phyloP scores from a whole-genome alignment of 2,113 vertebrate species.

The Dermatemys mawii region DNA sequence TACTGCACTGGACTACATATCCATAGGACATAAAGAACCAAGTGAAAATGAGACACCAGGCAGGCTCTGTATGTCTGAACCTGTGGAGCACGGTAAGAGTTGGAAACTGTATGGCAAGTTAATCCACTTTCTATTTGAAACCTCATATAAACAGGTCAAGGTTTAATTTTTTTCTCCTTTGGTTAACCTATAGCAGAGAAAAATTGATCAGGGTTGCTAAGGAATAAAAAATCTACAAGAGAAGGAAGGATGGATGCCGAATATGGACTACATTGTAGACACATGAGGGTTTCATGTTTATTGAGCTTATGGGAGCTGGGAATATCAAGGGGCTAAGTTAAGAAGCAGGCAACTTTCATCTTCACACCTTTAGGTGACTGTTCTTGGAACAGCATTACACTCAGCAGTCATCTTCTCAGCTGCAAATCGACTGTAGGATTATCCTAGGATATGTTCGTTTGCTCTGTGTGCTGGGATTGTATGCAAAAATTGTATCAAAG shows the following conservation, averaged over 20 bases:
- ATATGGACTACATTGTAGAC: not conserved
- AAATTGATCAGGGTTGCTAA: not conserved
- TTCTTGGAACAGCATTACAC: not conserved
- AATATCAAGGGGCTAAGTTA: not conserved
- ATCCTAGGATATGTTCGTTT: not conserved
- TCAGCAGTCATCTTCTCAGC: not conserved
- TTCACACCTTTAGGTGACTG: not conserved
- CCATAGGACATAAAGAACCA: constrained; percentile 4
- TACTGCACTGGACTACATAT: not conserved
- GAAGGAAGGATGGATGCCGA: not conserved
- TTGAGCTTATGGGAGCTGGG: not conserved
- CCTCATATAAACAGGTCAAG: not conserved
- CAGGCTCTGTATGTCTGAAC: constrained; percentile 35
- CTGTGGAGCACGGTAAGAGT: constrained; percentile 71
- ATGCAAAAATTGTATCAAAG: not conserved
- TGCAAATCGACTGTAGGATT: not conserved
- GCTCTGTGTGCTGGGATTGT: not conserved
- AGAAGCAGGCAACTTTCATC: not conserved
- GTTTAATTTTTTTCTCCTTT: not conserved
- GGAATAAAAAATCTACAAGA: not conserved
- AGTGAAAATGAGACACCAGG: not conserved
- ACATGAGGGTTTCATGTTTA: rapidly evolving
- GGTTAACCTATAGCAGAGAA: not conserved
- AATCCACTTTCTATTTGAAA: not conserved
- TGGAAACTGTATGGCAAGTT: not conserved